A percentile compares a stretch with the other conserved stretches of the same genome.
These are phyloP conservation scores for Proterorhinus semilunaris DNA, from an alignment of 2,113 vertebrate species.

Conservation along the genomic window DNA sequence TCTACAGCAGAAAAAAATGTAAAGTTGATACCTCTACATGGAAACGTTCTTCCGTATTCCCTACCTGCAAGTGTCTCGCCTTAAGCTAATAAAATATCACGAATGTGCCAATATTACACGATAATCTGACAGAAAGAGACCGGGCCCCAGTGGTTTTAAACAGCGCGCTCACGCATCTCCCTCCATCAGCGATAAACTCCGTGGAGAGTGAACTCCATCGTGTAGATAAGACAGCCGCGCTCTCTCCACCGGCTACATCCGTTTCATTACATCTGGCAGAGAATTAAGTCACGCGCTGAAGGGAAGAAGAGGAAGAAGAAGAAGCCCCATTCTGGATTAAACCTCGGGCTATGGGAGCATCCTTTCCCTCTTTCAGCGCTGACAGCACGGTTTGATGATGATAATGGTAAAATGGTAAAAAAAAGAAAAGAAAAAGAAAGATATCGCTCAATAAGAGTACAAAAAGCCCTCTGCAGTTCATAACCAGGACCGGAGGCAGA, in stretches of 20 bases:
- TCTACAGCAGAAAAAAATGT: too few relatives aligned
- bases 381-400: conserved; percentile 77
- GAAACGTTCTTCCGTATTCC: too few relatives aligned
- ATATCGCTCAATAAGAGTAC: conserved; percentile 89
- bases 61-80: too few relatives aligned
- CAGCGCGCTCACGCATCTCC: conserved; percentile 50
- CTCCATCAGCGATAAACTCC: conserved; percentile 78
- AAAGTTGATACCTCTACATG: too few relatives aligned
- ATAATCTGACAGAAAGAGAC: too few relatives aligned
- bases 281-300: conserved; percentile 80
- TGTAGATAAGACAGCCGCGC: conserved; percentile 77
- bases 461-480: conserved; percentile 71
- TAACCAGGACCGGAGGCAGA: conserved; percentile 83
- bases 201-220: conserved; percentile 75
- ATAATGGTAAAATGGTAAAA: conserved; percentile 78
- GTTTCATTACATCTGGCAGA: conserved; percentile 83
- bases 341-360: conserved; percentile 78
- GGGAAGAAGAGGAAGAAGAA: conserved; percentile 23
- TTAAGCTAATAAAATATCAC: too few relatives aligned
- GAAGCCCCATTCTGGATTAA: conserved; percentile 78
- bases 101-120: too few relatives aligned
- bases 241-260: conserved; percentile 76
- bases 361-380: conserved; percentile 69
- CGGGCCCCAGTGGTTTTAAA: too few relatives aligned
- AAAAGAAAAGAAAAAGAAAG: conserved; percentile 42